Percentiles rank a stretch among this genome's conserved stretches.
Evolutionary conservation across 2,888 invertebrate species (phyloP).

Genomic region (Erynnis tages): DNA sequence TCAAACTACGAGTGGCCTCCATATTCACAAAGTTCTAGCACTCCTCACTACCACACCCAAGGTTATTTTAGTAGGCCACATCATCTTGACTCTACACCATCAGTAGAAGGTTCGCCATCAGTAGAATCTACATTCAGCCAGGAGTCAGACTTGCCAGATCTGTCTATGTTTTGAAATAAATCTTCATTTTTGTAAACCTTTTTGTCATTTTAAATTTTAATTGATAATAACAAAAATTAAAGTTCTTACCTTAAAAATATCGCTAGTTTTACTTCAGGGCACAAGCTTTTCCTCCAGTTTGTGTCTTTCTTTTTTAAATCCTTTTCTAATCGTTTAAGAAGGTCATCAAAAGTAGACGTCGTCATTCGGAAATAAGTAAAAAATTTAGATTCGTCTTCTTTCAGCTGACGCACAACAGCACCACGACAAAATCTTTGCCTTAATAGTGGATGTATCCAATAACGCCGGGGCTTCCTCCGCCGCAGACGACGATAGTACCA

Average conservation of each 20-base stretch:
- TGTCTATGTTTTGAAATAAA: neutral
- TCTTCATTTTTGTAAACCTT: no score
- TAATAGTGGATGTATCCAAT: conserved; percentile 1
- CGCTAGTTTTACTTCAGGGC: neutral
- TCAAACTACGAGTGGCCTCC: conserved; percentile 11
- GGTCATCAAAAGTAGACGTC: conserved; percentile 31
- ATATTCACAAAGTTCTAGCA: conserved; percentile 15
- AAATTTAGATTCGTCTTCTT: no score
- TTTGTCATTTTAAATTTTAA: no score
- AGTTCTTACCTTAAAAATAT: neutral
- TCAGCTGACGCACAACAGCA: neutral
- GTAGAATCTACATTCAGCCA: neutral
- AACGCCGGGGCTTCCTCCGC: conserved; percentile 2
- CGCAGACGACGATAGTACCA: conserved; percentile 3
- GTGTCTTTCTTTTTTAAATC: conserved; percentile 34
- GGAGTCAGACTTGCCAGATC: neutral
- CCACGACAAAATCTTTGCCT: neutral
- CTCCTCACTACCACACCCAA: conserved; percentile 27
- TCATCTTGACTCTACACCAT: conserved; percentile 25
- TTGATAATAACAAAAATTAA: neutral
- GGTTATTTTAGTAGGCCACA: conserved; percentile 31
- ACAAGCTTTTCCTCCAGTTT: conserved; percentile 31
- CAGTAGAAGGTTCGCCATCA: neutral
- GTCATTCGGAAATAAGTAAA: no score
- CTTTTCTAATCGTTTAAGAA: conserved; percentile 34